A percentile compares a stretch with the other conserved stretches of the same genome.
Conservation (phyloP, 2,113 vertebrate genomes). For the Erythrocercus mccallii region DNA sequence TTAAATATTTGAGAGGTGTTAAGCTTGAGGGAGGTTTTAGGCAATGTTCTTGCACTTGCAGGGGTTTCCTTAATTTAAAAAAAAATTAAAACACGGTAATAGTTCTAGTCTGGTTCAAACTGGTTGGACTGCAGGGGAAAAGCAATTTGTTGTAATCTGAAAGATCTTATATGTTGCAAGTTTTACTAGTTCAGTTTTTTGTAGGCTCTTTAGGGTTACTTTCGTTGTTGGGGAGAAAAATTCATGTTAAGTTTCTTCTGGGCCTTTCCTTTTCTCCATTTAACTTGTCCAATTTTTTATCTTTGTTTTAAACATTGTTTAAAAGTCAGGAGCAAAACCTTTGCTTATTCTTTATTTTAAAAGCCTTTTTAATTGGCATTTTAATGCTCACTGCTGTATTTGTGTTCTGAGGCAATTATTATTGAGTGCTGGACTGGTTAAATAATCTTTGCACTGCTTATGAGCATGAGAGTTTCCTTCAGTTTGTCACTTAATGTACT, state of each 20-base stretch:
- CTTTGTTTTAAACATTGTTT: background rate
- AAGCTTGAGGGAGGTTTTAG: background rate
- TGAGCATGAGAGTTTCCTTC: background rate
- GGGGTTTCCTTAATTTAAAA: background rate
- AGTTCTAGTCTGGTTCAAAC: background rate
- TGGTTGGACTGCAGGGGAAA: background rate
- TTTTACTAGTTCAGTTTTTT: background rate
- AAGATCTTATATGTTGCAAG: background rate
- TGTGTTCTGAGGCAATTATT: background rate
- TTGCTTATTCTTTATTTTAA: background rate
- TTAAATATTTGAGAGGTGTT: background rate
- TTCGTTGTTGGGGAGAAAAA: background rate
- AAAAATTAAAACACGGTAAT: rapidly evolving
- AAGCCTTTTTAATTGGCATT: background rate
- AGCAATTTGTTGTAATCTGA: background rate
- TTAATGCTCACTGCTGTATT: background rate
- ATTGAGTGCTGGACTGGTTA: background rate
- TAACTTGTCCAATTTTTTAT: background rate
- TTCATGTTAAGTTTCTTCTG: background rate
- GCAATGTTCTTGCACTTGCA: background rate
- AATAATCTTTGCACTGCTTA: background rate
- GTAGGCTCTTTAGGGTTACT: background rate
- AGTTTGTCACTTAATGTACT: background rate
- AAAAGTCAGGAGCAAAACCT: background rate
- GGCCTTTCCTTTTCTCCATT: background rate